Evolutionary conservation across 2,113 vertebrate species (phyloP).

Genomic region (Tupaia tana): DNA sequence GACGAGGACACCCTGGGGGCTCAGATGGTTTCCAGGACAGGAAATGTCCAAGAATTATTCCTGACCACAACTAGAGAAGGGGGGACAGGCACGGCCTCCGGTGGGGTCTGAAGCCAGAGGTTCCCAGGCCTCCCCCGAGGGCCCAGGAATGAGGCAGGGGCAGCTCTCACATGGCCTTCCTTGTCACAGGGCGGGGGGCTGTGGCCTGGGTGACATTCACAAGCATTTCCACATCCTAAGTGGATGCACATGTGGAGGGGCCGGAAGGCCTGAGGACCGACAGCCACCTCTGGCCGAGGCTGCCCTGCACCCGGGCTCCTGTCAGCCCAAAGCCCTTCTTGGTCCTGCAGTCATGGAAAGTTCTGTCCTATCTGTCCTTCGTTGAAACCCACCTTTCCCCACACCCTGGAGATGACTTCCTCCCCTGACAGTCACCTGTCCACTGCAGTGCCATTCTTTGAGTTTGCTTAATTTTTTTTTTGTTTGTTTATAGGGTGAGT

Average conservation of each 20-base stretch:
- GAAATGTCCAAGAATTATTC: constrained; percentile 50
- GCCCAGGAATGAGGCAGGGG: constrained; percentile 22
- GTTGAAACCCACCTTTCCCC: neutral
- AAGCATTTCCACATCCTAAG: neutral
- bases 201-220: neutral
- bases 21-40: constrained; percentile 34
- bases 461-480: neutral
- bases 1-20: neutral
- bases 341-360: neutral
- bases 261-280: neutral
- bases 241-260: neutral
- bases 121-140: constrained; percentile 60
- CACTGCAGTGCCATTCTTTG: fast-evolving
- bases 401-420: neutral
- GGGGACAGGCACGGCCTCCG: neutral
- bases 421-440: neutral
- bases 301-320: too few relatives aligned
- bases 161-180: constrained; percentile 56
- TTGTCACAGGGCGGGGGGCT: neutral
- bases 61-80: constrained; percentile 50
- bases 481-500: too few relatives aligned
- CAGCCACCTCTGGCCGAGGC: too few relatives aligned
- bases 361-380: neutral
- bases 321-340: neutral
- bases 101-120: constrained; percentile 20